Conservation (phyloP, 2,113 vertebrate genomes). For the Mugil cephalus region DNA sequence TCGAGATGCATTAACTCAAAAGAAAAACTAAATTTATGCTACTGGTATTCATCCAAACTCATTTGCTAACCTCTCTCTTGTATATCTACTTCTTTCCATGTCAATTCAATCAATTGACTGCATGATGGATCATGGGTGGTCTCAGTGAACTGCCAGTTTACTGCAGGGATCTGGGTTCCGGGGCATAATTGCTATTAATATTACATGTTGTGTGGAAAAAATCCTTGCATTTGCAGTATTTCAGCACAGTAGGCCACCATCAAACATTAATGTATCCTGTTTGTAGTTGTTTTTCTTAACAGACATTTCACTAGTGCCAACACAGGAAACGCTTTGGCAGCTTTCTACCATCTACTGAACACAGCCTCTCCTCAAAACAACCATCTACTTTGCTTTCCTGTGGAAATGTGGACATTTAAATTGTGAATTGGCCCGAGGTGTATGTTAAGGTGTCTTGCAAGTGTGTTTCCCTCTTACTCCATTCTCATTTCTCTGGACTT, state of each 20-base stretch:
- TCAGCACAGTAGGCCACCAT: not conserved
- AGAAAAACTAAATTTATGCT: not conserved
- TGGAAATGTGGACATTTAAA: no score
- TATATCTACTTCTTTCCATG: not conserved
- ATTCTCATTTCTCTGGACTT: no score
- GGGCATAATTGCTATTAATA: conserved; percentile 55
- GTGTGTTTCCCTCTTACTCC: no score
- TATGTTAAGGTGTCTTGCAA: no score
- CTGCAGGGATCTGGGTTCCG: conserved; percentile 22
- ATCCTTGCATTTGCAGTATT: not conserved
- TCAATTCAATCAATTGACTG: conserved; percentile 42
- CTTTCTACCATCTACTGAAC: conserved; percentile 26
- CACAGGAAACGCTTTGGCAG: conserved; percentile 38
- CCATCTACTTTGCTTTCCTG: no score
- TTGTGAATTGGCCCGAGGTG: no score
- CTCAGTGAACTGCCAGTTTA: conserved; percentile 35
- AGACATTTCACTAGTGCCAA: conserved; percentile 29
- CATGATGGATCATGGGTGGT: conserved; percentile 55
- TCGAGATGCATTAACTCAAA: not conserved
- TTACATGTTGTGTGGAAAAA: conserved; percentile 5
- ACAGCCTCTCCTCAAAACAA: not conserved
- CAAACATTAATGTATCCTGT: conserved; percentile 33
- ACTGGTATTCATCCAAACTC: not conserved
- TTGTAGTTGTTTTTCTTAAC: conserved; percentile 27
- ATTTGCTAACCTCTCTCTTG: conserved; percentile 13